Conservation (phyloP, 1,140 invertebrate species). For the Atta cephalotes region DNA sequence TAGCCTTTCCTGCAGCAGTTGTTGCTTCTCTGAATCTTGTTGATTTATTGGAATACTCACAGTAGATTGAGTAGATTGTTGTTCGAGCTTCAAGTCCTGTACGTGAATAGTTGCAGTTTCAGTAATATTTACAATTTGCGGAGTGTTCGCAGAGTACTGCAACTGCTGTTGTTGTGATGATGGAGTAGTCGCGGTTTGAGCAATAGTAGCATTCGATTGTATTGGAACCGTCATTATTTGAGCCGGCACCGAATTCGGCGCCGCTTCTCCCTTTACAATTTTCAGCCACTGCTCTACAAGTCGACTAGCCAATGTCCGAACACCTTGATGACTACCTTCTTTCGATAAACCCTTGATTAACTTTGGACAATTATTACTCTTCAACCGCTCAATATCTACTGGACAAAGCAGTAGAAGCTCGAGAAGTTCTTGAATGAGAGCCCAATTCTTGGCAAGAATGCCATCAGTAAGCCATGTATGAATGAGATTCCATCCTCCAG, state of each 20-base stretch:
- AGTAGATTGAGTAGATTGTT: constrained; percentile 17
- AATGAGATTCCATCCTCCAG: constrained; percentile 95
- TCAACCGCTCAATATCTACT: constrained; percentile 95
- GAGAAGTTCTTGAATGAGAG: constrained; percentile 94
- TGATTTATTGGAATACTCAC: constrained; percentile 63
- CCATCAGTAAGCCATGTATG: constrained; percentile 96
- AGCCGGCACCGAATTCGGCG: constrained; percentile 80
- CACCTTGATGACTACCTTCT: constrained; percentile 91
- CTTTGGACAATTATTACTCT: constrained; percentile 96
- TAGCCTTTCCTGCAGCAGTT: constrained; percentile 63
- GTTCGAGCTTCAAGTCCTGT: constrained; percentile 68
- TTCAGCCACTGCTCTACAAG: constrained; percentile 97
- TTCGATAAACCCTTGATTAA: constrained; percentile 95
- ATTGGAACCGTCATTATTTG: constrained; percentile 76
- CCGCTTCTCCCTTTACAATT: constrained; percentile 91
- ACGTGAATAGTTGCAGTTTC: constrained; percentile 68
- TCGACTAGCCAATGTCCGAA: constrained; percentile 91
- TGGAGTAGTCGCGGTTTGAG: constrained; percentile 17
- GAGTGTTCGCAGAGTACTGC: constrained; percentile 55
- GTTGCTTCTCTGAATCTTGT: constrained; percentile 64
- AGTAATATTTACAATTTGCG: constrained; percentile 58
- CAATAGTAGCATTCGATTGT: constrained; percentile 25
- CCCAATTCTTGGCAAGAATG: constrained; percentile 93
- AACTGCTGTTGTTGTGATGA: constrained; percentile 45
- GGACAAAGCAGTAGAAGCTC: constrained; percentile 94